Base-by-base conservation (phyloP, 2,888 invertebrate genomes). In the Steromphala cineraria region DNA sequence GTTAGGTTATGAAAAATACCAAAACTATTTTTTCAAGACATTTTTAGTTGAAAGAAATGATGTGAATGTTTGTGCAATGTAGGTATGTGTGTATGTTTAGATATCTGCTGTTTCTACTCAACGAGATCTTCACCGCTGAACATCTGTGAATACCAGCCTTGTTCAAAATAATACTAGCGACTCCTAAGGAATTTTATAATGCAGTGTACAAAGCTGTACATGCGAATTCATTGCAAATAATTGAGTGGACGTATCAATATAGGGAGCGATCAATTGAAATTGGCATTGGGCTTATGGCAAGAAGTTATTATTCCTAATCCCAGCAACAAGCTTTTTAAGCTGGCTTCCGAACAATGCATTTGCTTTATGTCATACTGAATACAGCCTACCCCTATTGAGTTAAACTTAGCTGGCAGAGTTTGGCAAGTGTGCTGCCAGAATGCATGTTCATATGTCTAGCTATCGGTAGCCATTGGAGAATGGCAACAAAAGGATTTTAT, bases 281-380 rank as follows among this genome's bases (percentile, higher is more conserved):
- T 15, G 28, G 62, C 28, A 13, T 28, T 13, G 17, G 62, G 62
- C 62, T 62, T 62, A 28, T 21, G 28, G 62, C 62, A 62, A 28
- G 24, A 46, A 62, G 28, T 28, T 36, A 62, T 62, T 62, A 28
- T 62, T 62, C 28, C 21, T 62, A 62, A 62, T 62, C 62, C 28
- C 62, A 62, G 28, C 24, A 28, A 24, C 28, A 21, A 28, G 62
- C 62, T 62, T 62, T 62, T 62, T 62, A 62, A 28, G 62, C 62
- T 62, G 62, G 62, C 21, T 28, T 28, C 28, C 5, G 62, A 62
- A 28, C 62, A 62, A 21, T 28, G 13, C 62, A 17, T 24, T 28
- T 24, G 62, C 62, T 62, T 62, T 62, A n/a, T 62, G 62, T 62
- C 62, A 62, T 62, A 28, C 62, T 28, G 62, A n/a, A n/a, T 62